phyloP scores from a whole-genome alignment of 2,797 vertebrate genomes.

The Acanthurus lineatus region DNA sequence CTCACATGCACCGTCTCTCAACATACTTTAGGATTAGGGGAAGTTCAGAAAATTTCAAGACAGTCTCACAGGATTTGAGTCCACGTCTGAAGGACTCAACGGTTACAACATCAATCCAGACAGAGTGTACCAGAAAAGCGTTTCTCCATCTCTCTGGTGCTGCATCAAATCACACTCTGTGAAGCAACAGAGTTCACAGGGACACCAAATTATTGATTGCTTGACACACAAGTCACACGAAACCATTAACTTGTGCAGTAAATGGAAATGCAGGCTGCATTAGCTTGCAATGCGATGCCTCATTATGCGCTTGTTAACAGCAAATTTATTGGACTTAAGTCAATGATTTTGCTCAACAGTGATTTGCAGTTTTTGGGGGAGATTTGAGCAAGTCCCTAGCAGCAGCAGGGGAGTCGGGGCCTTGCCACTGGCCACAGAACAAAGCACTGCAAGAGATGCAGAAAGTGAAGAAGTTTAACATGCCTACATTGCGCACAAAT shows the following conservation, averaged over 20 bases:
- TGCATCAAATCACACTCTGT: slow-evolving; percentile 49
- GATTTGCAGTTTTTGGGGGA: slow-evolving; percentile 3
- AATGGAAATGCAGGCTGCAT: slow-evolving; percentile 56
- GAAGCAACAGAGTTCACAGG: slow-evolving; percentile 69
- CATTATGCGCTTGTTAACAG: slow-evolving; percentile 70
- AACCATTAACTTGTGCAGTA: slow-evolving; percentile 63
- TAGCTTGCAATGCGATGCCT: slow-evolving; percentile 58
- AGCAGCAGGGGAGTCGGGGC: slow-evolving; percentile 39
- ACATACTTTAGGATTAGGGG: slow-evolving; percentile 50
- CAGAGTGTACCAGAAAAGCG: slow-evolving; percentile 50
- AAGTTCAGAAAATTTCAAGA: slow-evolving; percentile 44
- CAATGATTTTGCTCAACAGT: slow-evolving; percentile 55
- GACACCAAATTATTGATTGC: slow-evolving; percentile 76
- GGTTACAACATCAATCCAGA: slow-evolving; percentile 29
- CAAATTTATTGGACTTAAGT: slow-evolving; percentile 69
- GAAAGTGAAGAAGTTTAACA: slow-evolving; percentile 61
- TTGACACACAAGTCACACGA: slow-evolving; percentile 64
- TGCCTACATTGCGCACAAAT: slow-evolving; percentile 54
- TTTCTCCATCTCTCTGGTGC: slow-evolving; percentile 48
- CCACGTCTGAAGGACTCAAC: slow-evolving; percentile 46
- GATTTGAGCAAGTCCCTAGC: slow-evolving; percentile 28
- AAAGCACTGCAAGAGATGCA: slow-evolving; percentile 56
- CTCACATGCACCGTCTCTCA: slow-evolving; percentile 32
- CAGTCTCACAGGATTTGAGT: slow-evolving; percentile 44
- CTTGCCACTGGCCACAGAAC: slow-evolving; percentile 62